A percentile compares a stretch with the other conserved stretches of the same genome.
These are phyloP conservation scores for Myoxocephalus aenaeus DNA, from an alignment of 2,797 vertebrate genomes.

Conservation along the genomic window DNA sequence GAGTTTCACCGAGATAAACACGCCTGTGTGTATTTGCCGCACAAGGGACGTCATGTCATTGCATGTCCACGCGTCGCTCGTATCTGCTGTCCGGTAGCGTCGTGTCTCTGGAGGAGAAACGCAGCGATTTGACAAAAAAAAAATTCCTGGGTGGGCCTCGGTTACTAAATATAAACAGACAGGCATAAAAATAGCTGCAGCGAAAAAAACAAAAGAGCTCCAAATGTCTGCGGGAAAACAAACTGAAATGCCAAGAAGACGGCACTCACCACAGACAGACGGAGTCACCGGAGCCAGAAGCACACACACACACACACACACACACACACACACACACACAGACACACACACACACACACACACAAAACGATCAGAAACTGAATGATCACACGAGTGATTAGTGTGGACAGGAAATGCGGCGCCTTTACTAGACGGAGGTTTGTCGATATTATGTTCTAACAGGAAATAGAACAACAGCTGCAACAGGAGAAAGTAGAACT, in stretches of 20 bases:
- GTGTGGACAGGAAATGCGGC: background rate
- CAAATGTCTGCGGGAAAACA: slow-evolving; percentile 48
- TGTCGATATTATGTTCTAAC: background rate
- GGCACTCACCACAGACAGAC: slow-evolving; percentile 5
- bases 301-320: background rate
- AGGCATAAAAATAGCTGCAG: slow-evolving; percentile 66
- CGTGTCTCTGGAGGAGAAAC: slow-evolving; percentile 47
- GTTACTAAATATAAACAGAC: slow-evolving; percentile 76
- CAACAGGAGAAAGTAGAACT: background rate
- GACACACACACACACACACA: background rate
- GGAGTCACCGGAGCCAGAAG: background rate
- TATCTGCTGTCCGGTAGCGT: background rate
- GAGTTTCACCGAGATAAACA: slow-evolving; percentile 13
- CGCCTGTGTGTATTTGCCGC: slow-evolving; percentile 23
- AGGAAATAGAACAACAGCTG: background rate
- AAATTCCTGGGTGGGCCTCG: slow-evolving; percentile 56
- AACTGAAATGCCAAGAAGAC: slow-evolving; percentile 41
- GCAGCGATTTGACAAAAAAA: slow-evolving; percentile 57
- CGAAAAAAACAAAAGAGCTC: slow-evolving; percentile 48
- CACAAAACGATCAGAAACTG: background rate
- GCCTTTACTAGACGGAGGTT: background rate
- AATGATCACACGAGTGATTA: background rate
- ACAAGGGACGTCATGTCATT: slow-evolving; percentile 6
- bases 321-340: no score
- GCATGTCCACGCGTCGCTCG: background rate